Evolutionary conservation across 2,797 vertebrate genomes (phyloP), one percentile per base, ranked within the genome.

Genomic region (Luscinia luscinia): DNA sequence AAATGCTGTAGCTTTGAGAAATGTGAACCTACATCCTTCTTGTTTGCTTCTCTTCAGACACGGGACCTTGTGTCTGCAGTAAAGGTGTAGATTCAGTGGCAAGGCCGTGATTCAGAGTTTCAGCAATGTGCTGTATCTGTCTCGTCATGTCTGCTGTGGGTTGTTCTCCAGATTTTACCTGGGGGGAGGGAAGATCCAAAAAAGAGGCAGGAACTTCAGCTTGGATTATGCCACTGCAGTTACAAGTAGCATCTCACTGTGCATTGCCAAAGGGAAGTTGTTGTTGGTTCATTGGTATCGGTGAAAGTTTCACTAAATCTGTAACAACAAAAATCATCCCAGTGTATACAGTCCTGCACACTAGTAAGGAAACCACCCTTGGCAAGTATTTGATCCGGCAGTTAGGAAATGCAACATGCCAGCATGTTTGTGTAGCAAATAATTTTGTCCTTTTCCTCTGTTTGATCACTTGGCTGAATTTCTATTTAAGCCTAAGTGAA

Each of bases 171-270:
- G 78, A 92, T 96, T 96, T 97, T 52, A 95, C 95, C 95, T 91
- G 94, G 72, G 94, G 96, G 94, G 84, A 96, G 95, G 96, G 96
- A 97, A 96, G 96, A 96, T 96, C 95, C 94, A 94, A 96, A 95
- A 96, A 83, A 45, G 81, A 96, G 93, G 96, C 86, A 95, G 93
- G 95, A 95, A 92, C 93, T 96, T 93, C 45, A 63, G 15, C 88
- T 86, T 81, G 84, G 81, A 85, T 96, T 96, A 89, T 97, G 95
- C 95, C 92, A 86, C 86, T 94, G 70, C 62, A 89, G 84, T 94
- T 96, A 73, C 84, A 94, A 88, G 93, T 69, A 94, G 66, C 77
- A 92, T 95, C 94, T 94, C 51, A 38, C 36, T 85, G 88, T 87
- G 52, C 43, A 11, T 95, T 96, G 95, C 96, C 96, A 95, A 95